These are phyloP conservation scores for Chitala chitala DNA, from an alignment of 2,113 vertebrate species.

Conservation along the genomic window DNA sequence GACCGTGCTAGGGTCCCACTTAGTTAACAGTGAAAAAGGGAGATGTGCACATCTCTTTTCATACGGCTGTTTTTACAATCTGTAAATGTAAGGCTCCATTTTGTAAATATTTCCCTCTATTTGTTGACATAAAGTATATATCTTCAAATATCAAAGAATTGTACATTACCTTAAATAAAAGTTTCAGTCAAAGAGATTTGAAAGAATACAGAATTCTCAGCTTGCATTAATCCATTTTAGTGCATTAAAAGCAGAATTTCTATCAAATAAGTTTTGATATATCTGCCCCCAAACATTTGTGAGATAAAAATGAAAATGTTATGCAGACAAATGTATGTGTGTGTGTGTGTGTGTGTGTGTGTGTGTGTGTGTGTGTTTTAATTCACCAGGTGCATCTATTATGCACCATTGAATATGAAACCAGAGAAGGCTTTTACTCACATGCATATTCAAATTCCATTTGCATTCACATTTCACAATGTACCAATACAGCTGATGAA, in stretches of 20 bases:
- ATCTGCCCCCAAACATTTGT: too few relatives aligned
- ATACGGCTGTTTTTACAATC: background rate
- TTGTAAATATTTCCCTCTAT: too few relatives aligned
- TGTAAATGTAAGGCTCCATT: too few relatives aligned
- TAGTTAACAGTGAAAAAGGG: too few relatives aligned
- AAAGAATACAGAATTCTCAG: too few relatives aligned
- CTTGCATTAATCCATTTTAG: too few relatives aligned
- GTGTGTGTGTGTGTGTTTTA: background rate
- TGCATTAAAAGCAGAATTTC: too few relatives aligned
- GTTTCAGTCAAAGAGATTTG: background rate
- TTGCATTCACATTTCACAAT: background rate
- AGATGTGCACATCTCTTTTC: background rate
- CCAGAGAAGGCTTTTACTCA: background rate
- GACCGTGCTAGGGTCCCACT: constrained; percentile 59
- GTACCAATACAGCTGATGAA: background rate
- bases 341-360: background rate
- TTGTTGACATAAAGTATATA: constrained; percentile 4
- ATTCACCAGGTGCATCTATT: background rate
- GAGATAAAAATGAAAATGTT: background rate
- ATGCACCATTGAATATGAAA: background rate
- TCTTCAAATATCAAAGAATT: background rate
- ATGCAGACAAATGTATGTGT: background rate
- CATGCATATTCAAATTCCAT: background rate
- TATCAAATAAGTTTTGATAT: too few relatives aligned
- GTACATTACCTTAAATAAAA: background rate